phyloP scores from a whole-genome alignment of 2,888 invertebrate genomes.

The Spodoptera picta region DNA sequence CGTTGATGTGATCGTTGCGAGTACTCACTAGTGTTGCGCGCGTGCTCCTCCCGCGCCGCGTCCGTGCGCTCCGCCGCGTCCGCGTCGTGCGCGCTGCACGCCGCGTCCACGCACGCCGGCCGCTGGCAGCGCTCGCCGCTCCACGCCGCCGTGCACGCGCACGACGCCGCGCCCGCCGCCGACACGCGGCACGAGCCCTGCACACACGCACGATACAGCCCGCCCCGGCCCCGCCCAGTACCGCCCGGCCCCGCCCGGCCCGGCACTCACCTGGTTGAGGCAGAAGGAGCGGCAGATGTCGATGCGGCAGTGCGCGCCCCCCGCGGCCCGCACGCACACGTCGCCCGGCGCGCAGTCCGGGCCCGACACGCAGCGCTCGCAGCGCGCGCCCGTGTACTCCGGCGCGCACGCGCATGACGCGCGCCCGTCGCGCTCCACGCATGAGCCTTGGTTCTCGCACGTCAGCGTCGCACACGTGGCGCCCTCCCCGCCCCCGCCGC shows the following conservation, averaged over 20 bases:
- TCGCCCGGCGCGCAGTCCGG: conserved; percentile 50
- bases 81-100: conserved; percentile 62
- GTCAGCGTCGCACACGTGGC: conserved; percentile 84
- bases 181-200: conserved; percentile 71
- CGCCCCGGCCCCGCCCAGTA: too few relatives aligned
- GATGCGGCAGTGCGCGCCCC: conserved; percentile 53
- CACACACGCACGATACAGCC: conserved; percentile 1
- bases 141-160: conserved; percentile 90
- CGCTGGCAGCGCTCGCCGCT: conserved; percentile 91
- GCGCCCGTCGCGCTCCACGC: conserved; percentile 24
- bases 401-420: conserved; percentile 21
- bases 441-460: conserved; percentile 89
- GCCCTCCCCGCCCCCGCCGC: conserved; percentile 35
- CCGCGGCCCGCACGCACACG: conserved; percentile 54
- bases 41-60: conserved; percentile 14
- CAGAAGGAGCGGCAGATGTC: conserved; percentile 69
- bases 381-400: conserved; percentile 57
- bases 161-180: conserved; percentile 76
- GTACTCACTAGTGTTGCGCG: conserved; percentile 28
- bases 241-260: too few relatives aligned
- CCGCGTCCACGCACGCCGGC: conserved; percentile 90
- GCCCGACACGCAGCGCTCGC: conserved; percentile 64
- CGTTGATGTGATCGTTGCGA: background rate
- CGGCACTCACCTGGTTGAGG: conserved; percentile 67
- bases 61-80: conserved; percentile 1